These are phyloP conservation scores for Xenopus petersii DNA, from an alignment of 2,797 vertebrate species.

Conservation along the genomic window DNA sequence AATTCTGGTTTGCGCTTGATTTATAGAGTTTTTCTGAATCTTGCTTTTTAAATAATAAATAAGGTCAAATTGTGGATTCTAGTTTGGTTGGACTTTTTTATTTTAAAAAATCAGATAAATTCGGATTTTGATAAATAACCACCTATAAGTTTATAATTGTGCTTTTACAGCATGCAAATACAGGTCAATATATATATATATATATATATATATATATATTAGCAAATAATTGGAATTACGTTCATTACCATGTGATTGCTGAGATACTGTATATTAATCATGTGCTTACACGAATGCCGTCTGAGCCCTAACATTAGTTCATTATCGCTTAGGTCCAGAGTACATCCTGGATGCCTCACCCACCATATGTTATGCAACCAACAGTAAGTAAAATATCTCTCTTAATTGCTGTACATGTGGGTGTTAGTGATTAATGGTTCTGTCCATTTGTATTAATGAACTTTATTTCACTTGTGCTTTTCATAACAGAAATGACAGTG, in stretches of 20 bases:
- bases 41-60: too few relatives aligned
- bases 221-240: too few relatives aligned
- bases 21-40: too few relatives aligned
- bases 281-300: conserved; percentile 30
- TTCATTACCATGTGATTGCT: conserved; percentile 34
- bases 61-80: too few relatives aligned
- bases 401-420: conserved; percentile 19
- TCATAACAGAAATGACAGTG: conserved; percentile 6
- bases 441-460: background rate
- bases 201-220: too few relatives aligned
- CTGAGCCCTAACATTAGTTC: conserved; percentile 61
- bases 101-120: too few relatives aligned
- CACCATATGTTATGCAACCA: conserved; percentile 99
- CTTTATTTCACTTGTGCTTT: conserved; percentile 16
- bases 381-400: conserved; percentile 81
- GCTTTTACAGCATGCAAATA: too few relatives aligned
- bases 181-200: too few relatives aligned
- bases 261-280: conserved; percentile 26
- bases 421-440: conserved; percentile 15
- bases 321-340: conserved; percentile 89
- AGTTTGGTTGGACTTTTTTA: too few relatives aligned
- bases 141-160: too few relatives aligned
- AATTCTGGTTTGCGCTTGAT: too few relatives aligned
- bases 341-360: conserved; percentile 99
- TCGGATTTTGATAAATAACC: too few relatives aligned